Percentiles rank a stretch among this genome's conserved stretches.
phyloP scores from a whole-genome alignment of 2,888 invertebrate genomes.

The Diloba caeruleocephala region DNA sequence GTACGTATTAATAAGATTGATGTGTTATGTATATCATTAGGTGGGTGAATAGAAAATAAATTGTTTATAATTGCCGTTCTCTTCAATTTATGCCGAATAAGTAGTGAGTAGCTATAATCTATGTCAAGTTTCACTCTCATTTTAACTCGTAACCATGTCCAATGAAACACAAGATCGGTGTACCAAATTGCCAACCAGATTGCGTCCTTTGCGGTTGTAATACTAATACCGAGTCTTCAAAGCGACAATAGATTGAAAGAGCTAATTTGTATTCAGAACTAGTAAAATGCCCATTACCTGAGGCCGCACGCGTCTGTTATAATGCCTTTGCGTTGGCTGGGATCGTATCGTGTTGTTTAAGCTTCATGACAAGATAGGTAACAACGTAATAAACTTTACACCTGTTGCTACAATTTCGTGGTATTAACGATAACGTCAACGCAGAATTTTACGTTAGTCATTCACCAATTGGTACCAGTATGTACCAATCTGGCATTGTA shows the following conservation, averaged over 20 bases:
- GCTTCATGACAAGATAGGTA: not conserved
- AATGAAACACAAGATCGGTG: conserved; percentile 17
- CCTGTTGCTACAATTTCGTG: not conserved
- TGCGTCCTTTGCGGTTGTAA: conserved; percentile 21
- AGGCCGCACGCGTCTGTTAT: conserved; percentile 71
- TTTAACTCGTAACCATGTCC: conserved; percentile 9
- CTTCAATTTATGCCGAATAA: conserved; percentile 15
- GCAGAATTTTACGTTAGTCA: no score
- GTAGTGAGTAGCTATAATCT: conserved; percentile 12
- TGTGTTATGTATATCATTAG: no score
- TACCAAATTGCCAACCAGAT: conserved; percentile 27
- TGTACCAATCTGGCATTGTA: no score
- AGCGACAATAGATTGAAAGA: conserved; percentile 26
- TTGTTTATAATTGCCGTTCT: not conserved
- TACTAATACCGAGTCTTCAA: conserved; percentile 36
- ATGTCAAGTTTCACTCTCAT: conserved; percentile 43
- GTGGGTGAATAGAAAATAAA: no score
- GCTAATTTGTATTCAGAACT: conserved; percentile 69
- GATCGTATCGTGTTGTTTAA: conserved; percentile 14
- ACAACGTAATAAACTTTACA: not conserved
- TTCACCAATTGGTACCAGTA: no score
- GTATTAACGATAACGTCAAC: no score
- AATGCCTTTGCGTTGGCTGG: conserved; percentile 39
- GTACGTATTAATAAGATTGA: no score
- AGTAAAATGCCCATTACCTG: conserved; percentile 68